A percentile compares a stretch with the other conserved stretches of the same genome.
These are phyloP conservation scores for Sarcophaga carnaria DNA, from an alignment of 2,888 invertebrate genomes.

Conservation along the genomic window DNA sequence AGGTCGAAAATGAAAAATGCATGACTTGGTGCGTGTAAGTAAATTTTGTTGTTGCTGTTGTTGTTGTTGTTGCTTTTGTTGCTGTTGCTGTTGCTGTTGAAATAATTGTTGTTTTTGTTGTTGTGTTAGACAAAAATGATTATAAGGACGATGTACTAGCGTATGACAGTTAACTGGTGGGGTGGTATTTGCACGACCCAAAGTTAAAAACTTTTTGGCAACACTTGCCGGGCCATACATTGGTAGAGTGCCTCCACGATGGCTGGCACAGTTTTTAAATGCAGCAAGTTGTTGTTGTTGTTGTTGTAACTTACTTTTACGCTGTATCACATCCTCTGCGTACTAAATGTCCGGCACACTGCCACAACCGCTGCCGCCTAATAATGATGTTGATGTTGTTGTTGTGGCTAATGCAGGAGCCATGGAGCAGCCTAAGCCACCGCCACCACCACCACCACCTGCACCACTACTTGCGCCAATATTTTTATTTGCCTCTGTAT, in stretches of 20 bases:
- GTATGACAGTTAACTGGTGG: slow-evolving; percentile 74
- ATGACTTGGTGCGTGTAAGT: slow-evolving; percentile 58
- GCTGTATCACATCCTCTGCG: slow-evolving; percentile 81
- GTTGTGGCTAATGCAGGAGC: slow-evolving; percentile 38
- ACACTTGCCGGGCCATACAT: slow-evolving; percentile 69
- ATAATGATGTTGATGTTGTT: slow-evolving; percentile 62
- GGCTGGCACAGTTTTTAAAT: slow-evolving; percentile 51
- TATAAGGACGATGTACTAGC: slow-evolving; percentile 67
- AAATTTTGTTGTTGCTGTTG: slow-evolving; percentile 52
- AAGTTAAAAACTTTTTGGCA: slow-evolving; percentile 63
- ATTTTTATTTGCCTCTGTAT: slow-evolving; percentile 63
- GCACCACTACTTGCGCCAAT: slow-evolving; percentile 1
- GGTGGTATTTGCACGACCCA: slow-evolving; percentile 21
- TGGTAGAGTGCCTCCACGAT: slow-evolving; percentile 51
- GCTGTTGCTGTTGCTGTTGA: neutral
- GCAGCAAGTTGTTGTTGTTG: slow-evolving; percentile 57
- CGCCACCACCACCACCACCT: slow-evolving; percentile 57
- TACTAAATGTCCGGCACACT: slow-evolving; percentile 81
- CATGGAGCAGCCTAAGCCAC: slow-evolving; percentile 58
- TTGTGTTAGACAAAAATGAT: slow-evolving; percentile 20
- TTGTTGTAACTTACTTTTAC: slow-evolving; percentile 73
- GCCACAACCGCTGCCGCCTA: slow-evolving; percentile 69
- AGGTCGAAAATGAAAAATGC: slow-evolving; percentile 62
- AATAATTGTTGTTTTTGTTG: neutral
- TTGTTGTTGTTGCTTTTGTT: slow-evolving; percentile 24